Base-by-base conservation (phyloP, 1,140 invertebrate genomes). In the Procambarus clarkii region DNA sequence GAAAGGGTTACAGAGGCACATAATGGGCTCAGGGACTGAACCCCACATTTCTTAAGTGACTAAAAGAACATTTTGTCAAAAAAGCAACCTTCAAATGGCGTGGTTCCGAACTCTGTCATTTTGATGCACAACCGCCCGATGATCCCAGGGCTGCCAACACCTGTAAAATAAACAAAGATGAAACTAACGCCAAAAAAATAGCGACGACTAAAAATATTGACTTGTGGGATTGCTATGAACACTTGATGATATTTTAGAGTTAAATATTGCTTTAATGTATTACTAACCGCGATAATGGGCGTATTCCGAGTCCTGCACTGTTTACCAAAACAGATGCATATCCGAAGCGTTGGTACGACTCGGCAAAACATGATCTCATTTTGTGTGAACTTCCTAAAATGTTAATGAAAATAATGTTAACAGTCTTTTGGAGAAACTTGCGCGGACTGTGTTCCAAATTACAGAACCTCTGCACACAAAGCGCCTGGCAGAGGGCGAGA, bases 281-380 rank as follows among this genome's bases (percentile, higher is more conserved):
- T 5, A 8, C 2, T 24, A 69, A 24, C 7, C 34, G 24, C 4
- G 21, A 24, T 9, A 74, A 4, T 24, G 34, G 2, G 34, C 1
- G 0, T 24, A 4, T 24, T 2, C 48, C 46, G 11, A 76, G 46
- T 21, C 9, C n/a, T 48, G n/a, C 34, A 44, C 48, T 45, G n/a
- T 60, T 88, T 71, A 79, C 78, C 77, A 69, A 71, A 81, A 69
- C 46, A 71, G 50, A 18, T 34, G 54, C 13, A 18, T 24, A 24
- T 80, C 86, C 58, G 86, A 46, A 80, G 77, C n/a, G 86, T 88
- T 88, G 86, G 86, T 48, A 80, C 50, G 58, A 71, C 86, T 46
- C 9, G 44, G 86, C 86, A 88, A 88, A 88, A 88, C 86, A 88
- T 88, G 86, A 88, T 88, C 77, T 88, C 77, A 50, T 80, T 80